These are phyloP conservation scores for Kobus ellipsiprymnus DNA, from an alignment of 2,113 vertebrate species.

Conservation along the genomic window DNA sequence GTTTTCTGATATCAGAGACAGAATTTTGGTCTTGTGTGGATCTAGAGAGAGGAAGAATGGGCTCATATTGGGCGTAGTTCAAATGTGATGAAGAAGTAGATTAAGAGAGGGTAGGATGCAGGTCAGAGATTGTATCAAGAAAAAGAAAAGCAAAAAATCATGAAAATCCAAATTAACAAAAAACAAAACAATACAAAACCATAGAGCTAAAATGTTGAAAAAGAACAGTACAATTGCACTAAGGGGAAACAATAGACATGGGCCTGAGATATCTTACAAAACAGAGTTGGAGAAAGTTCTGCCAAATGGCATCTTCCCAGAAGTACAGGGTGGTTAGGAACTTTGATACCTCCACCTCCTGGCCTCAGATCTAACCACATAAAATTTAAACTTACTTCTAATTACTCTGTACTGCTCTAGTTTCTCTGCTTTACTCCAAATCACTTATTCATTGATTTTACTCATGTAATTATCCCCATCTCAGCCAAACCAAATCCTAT, in stretches of 20 bases:
- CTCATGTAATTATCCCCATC: background rate
- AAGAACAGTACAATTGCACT: background rate
- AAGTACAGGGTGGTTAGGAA: background rate
- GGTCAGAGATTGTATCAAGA: background rate
- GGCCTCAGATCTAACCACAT: background rate
- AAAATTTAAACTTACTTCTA: slow-evolving; percentile 13
- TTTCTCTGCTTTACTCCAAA: background rate
- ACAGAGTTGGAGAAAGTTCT: background rate
- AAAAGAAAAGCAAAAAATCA: background rate
- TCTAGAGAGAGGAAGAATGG: background rate
- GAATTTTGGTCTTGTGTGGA: background rate
- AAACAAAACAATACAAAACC: background rate
- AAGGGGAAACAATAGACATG: background rate
- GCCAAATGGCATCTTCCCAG: background rate
- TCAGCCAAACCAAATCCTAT: background rate
- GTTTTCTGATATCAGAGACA: background rate
- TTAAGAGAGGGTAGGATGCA: background rate
- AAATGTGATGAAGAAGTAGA: background rate
- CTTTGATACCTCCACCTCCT: background rate
- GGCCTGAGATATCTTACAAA: background rate
- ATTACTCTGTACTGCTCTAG: background rate
- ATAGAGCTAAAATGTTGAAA: background rate
- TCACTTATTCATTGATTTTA: slow-evolving; percentile 23
- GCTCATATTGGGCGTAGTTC: background rate
- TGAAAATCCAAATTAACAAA: background rate